These are phyloP conservation scores for Xestoiulus laeticollis DNA, from an alignment of 2,888 invertebrate genomes.

Conservation along the genomic window DNA sequence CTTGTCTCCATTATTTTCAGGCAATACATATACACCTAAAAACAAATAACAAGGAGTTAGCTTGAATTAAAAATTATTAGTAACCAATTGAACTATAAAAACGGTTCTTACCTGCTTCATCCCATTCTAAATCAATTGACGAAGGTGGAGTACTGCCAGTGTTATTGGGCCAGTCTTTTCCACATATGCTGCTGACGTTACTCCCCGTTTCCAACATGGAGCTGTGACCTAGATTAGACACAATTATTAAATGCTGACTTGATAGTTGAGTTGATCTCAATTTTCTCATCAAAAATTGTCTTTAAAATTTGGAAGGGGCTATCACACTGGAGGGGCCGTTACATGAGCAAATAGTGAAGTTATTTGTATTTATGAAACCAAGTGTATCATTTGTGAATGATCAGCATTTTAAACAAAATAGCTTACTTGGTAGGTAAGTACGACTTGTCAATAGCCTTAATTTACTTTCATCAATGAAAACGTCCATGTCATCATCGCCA, in stretches of 20 bases:
- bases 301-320: too few species aligned
- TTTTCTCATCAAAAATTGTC: too few species aligned
- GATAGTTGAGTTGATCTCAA: too few species aligned
- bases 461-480: constrained; percentile 52
- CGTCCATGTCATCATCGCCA: constrained; percentile 52
- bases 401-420: neutral
- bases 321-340: too few species aligned
- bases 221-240: constrained; percentile 49
- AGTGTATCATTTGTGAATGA: neutral
- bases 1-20: constrained; percentile 50
- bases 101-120: constrained; percentile 67
- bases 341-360: too few species aligned
- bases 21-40: constrained; percentile 56
- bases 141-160: constrained; percentile 69
- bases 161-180: constrained; percentile 47
- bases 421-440: constrained; percentile 53
- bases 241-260: too few species aligned
- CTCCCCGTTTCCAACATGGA: constrained; percentile 52
- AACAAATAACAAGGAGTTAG: neutral
- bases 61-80: too few species aligned
- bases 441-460: constrained; percentile 48
- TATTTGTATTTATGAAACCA: too few species aligned
- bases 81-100: neutral
- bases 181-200: constrained; percentile 46
- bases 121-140: constrained; percentile 77